These are phyloP conservation scores for Hippocampus zosterae DNA, from an alignment of 2,113 vertebrate species.

Conservation along the genomic window DNA sequence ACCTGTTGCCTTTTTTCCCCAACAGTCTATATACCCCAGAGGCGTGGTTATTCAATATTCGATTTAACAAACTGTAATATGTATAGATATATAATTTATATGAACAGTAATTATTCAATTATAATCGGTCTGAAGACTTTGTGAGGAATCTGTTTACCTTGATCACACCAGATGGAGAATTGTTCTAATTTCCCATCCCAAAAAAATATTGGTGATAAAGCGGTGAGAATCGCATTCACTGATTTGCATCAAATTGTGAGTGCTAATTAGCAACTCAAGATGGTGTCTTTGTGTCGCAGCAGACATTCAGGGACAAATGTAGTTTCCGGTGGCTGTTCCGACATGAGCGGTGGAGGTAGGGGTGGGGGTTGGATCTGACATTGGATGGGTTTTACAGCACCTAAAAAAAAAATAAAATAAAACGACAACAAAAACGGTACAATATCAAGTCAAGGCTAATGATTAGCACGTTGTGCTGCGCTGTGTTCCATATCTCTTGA, in stretches of 20 bases:
- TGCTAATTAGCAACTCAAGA: conserved; percentile 54
- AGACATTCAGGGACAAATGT: conserved; percentile 87
- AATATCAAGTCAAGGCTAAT: conserved; percentile 92
- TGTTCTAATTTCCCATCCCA: neutral
- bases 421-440: conserved; percentile 78
- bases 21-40: conserved; percentile 48
- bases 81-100: neutral
- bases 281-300: conserved; percentile 72
- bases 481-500: conserved; percentile 75
- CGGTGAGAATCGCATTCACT: conserved; percentile 43
- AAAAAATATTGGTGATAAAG: conserved; percentile 1
- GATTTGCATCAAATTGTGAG: conserved; percentile 30
- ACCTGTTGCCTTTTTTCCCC: conserved; percentile 48
- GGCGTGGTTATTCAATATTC: conserved; percentile 54
- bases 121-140: neutral
- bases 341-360: conserved; percentile 76
- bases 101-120: neutral
- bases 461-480: conserved; percentile 79
- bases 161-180: neutral
- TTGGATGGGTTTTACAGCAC: conserved; percentile 87
- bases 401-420: conserved; percentile 52
- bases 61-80: conserved; percentile 61
- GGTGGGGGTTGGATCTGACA: conserved; percentile 69
- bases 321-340: conserved; percentile 97
- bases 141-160: neutral